Conservation (phyloP, 2,797 vertebrate species). For the Chrysocyon brachyurus region DNA sequence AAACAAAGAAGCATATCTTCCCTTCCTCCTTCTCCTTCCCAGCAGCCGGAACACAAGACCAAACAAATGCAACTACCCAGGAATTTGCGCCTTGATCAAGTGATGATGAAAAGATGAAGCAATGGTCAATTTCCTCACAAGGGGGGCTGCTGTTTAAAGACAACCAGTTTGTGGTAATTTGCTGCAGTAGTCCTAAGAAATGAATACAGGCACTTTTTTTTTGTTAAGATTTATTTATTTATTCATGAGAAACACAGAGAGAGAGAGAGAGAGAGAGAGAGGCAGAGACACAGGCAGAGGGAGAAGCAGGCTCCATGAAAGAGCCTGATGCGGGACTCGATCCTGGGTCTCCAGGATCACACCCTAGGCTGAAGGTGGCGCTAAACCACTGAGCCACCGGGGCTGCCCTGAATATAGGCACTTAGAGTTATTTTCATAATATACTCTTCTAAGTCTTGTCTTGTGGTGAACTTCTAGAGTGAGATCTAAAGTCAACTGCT, state of each 20-base stretch:
- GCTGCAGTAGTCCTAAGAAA: background rate
- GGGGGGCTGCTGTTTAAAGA: background rate
- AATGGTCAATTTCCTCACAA: background rate
- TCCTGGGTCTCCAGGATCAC: too few species aligned
- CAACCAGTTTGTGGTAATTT: background rate
- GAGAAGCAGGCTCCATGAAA: too few species aligned
- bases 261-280: too few species aligned
- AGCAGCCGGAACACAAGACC: background rate
- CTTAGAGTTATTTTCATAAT: conserved; percentile 19
- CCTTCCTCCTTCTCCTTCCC: background rate
- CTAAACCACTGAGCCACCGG: too few species aligned
- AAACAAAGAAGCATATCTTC: background rate
- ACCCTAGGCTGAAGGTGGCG: too few species aligned
- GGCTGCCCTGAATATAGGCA: background rate
- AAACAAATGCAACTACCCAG: background rate
- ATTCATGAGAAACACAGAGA: too few species aligned
- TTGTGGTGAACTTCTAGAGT: background rate
- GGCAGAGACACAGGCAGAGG: too few species aligned
- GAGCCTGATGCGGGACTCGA: too few species aligned
- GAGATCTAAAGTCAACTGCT: background rate
- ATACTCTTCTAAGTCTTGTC: background rate
- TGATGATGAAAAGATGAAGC: background rate
- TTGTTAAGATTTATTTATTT: too few species aligned
- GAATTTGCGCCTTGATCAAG: background rate
- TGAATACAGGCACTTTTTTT: background rate